Percentiles rank a stretch among this genome's conserved stretches.
These are phyloP conservation scores for Nineta flava DNA, from an alignment of 2,888 invertebrate genomes.

Conservation along the genomic window DNA sequence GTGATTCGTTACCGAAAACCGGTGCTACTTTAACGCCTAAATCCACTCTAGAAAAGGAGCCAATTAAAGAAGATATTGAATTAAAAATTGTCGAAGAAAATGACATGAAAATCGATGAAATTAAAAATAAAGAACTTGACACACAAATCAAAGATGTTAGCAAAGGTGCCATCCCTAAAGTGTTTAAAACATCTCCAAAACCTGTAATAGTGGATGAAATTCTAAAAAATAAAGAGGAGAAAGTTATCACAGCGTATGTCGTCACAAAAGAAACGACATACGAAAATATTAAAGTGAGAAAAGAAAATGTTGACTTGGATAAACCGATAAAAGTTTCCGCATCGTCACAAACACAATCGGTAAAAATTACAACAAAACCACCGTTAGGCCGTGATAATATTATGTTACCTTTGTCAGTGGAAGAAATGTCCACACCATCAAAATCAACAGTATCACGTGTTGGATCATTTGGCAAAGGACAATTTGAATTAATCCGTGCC, in stretches of 20 bases:
- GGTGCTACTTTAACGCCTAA: background rate
- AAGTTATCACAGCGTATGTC: constrained; percentile 24
- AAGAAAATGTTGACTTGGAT: constrained; percentile 18
- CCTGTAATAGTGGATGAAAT: constrained; percentile 12
- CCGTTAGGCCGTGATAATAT: background rate
- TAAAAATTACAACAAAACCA: constrained; percentile 7
- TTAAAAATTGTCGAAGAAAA: constrained; percentile 7
- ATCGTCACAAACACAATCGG: constrained; percentile 35
- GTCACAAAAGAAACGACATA: constrained; percentile 26
- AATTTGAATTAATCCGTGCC: constrained; percentile 35
- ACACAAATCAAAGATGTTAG: constrained; percentile 5
- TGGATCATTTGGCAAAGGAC: constrained; percentile 10
- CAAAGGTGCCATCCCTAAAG: constrained; percentile 12
- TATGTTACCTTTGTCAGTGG: constrained; percentile 7
- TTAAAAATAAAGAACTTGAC: constrained; percentile 6
- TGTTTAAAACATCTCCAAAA: constrained; percentile 4
- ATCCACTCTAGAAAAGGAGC: constrained; percentile 10
- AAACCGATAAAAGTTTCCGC: constrained; percentile 37
- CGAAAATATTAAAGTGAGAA: constrained; percentile 29
- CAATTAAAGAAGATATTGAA: constrained; percentile 15
- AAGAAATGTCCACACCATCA: constrained; percentile 1
- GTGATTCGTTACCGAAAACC: constrained; percentile 48
- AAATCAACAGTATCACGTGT: background rate
- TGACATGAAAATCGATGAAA: constrained; percentile 6
- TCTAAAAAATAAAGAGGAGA: constrained; percentile 17